Evolutionary conservation across 1,140 invertebrate species (phyloP), one percentile per base, ranked within the genome.

Genomic region (Conopomorpha cramerella): DNA sequence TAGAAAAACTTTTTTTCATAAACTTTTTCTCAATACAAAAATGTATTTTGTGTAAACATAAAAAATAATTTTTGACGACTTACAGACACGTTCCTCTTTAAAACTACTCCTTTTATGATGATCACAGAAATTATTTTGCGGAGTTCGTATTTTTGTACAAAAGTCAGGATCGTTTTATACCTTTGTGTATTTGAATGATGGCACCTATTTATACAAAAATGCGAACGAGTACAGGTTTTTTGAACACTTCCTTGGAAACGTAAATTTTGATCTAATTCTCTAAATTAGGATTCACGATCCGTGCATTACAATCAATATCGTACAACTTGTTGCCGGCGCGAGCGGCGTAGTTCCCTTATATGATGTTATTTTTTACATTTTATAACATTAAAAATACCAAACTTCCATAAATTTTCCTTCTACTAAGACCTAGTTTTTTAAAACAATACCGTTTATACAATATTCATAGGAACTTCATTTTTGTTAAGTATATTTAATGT

Each of bases 391-490:
- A 72, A 74, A 66, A 72, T 70, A 74, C 70, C 70, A 62, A 74
- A 74, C 66, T 59, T 66, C 55, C 60, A 68, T 70, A 68, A 72
- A 62, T 67, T 76, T 68, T 62, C 67, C 55, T 63, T 70, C 65
- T 66, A 70, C 67, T 76, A 76, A 54, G 64, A 71, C 57, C 70
- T 76, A 76, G 71, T 70, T 70, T n/a, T n/a, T 72, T 67, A 72
- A 74, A 74, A 74, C 66, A 74, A 72, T 72, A 74, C 58, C 49
- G 58, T 70, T 68, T 72, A 76, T 71, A 76, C 61, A 72, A 70
- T 70, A 70, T 72, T 70, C 61, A 73, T 74, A 74, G 70, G 70
- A 72, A 72, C 70, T 74, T 72, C 64, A 70, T 71, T 71, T 72
- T 62, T 68, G 71, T 63, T 23, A 23, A 23, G 19, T 23, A 6